These are phyloP conservation scores for Shinisaurus crocodilurus DNA, from an alignment of 2,113 vertebrate species.

Conservation along the genomic window DNA sequence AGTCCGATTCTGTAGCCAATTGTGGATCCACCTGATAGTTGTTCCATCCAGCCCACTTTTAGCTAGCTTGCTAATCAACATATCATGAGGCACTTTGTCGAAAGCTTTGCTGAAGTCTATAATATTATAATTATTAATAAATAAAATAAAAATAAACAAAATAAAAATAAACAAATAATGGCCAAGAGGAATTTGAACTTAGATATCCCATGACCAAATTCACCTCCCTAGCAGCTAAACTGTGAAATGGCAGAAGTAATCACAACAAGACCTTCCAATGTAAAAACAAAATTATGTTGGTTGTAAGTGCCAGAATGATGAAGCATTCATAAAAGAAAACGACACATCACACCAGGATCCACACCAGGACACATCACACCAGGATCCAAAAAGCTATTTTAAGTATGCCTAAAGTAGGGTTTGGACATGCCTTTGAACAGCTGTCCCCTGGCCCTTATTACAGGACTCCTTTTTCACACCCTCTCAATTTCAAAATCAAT, in stretches of 20 bases:
- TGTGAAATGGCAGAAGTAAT: not conserved
- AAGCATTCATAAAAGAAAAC: not conserved
- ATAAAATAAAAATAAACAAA: not conserved
- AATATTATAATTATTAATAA: too few relatives aligned
- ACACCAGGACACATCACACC: too few relatives aligned
- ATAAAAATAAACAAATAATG: not conserved
- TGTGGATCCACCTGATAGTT: too few relatives aligned
- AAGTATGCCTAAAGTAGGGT: not conserved
- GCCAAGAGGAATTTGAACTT: not conserved
- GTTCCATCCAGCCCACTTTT: too few relatives aligned
- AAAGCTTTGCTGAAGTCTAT: too few relatives aligned
- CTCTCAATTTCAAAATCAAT: not conserved
- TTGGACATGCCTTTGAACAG: not conserved
- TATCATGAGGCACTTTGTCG: too few relatives aligned
- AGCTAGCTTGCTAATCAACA: too few relatives aligned
- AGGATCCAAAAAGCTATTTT: not conserved
- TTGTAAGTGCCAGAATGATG: not conserved
- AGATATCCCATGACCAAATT: not conserved
- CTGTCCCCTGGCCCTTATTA: not conserved
- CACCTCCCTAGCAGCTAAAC: not conserved
- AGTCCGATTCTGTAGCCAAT: too few relatives aligned
- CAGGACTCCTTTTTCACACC: not conserved
- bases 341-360: not conserved
- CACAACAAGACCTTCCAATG: not conserved
- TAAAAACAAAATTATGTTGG: not conserved